Conservation (phyloP, 2,888 invertebrate genomes). For the Tetranychus piercei region DNA sequence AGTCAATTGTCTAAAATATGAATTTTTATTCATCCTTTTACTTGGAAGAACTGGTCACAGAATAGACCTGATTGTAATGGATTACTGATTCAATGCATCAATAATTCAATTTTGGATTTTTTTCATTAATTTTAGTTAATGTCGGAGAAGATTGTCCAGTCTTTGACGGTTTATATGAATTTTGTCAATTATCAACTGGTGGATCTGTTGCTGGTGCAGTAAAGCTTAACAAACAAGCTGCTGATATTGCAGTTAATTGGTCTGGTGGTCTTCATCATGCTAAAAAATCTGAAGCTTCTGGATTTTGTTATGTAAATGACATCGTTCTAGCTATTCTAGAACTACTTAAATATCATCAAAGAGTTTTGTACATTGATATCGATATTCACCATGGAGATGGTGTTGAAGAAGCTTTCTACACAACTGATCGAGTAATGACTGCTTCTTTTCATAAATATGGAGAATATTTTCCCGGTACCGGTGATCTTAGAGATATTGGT, state of each 20-base stretch:
- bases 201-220: constrained; percentile 98
- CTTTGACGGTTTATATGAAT: constrained; percentile 96
- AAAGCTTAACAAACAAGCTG: constrained; percentile 91
- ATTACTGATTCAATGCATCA: no score
- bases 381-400: constrained; percentile 99
- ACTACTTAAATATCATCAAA: constrained; percentile 78
- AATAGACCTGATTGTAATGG: no score
- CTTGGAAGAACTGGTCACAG: no score
- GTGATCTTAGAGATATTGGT: constrained; percentile 49
- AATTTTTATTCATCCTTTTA: no score
- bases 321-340: constrained; percentile 94
- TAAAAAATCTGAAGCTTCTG: constrained; percentile 96
- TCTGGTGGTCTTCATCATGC: constrained; percentile 98
- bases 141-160: constrained; percentile 99
- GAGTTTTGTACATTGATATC: constrained; percentile 94
- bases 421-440: constrained; percentile 98
- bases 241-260: constrained; percentile 99
- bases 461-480: constrained; percentile 88
- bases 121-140: constrained; percentile 44
- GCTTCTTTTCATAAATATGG: constrained; percentile 99
- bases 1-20: no score
- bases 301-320: constrained; percentile 98
- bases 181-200: constrained; percentile 90
- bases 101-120: constrained; percentile 33
- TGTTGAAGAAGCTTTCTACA: constrained; percentile 97